A percentile compares a stretch with the other conserved stretches of the same genome.
phyloP scores from a whole-genome alignment of 2,113 vertebrate genomes.

The Hymenochirus boettgeri region DNA sequence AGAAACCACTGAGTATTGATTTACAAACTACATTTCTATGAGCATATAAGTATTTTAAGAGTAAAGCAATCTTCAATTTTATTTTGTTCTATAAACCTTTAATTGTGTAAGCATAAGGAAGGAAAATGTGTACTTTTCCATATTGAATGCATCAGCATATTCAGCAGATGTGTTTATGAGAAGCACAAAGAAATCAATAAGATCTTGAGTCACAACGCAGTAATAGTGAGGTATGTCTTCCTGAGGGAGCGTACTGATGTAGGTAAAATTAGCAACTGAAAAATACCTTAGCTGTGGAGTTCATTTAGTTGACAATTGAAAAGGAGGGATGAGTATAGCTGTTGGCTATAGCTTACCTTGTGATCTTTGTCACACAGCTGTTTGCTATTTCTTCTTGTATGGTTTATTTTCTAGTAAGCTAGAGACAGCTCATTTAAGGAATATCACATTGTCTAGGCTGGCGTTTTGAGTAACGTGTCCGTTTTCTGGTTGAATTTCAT shows the following conservation, averaged over 20 bases:
- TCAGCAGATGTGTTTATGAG: slow-evolving; percentile 1
- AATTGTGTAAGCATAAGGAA: neutral
- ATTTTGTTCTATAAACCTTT: neutral
- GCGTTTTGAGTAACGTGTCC: slow-evolving; percentile 28
- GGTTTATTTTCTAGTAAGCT: slow-evolving; percentile 8
- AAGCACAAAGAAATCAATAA: slow-evolving; percentile 4
- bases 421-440: slow-evolving; percentile 11
- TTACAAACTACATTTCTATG: too few relatives aligned
- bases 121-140: neutral
- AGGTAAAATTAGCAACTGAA: neutral
- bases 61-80: neutral
- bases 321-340: neutral
- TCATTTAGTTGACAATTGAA: neutral
- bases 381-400: slow-evolving; percentile 1
- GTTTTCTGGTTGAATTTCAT: slow-evolving; percentile 16
- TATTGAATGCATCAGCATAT: slow-evolving; percentile 7
- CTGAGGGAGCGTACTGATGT: neutral
- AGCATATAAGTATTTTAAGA: neutral
- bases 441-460: slow-evolving; percentile 18
- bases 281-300: neutral
- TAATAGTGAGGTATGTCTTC: neutral
- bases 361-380: slow-evolving; percentile 6
- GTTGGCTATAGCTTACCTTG: neutral
- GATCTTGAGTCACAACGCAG: neutral
- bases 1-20: too few relatives aligned